Evolutionary conservation across 2,797 vertebrate genomes (phyloP).

Genomic region (Schizothorax lantsangensis): DNA sequence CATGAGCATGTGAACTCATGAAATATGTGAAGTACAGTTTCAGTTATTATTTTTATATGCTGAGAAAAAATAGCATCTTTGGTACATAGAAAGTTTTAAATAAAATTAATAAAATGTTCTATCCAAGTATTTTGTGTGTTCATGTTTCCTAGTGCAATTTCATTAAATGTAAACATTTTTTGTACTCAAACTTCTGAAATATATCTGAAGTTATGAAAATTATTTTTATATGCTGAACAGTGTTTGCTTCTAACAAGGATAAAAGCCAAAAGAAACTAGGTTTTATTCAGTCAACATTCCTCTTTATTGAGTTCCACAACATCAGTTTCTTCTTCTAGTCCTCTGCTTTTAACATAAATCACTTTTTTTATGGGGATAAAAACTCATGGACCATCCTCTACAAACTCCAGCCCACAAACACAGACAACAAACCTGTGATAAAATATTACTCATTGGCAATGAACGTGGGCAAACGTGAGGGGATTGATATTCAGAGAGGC

Average conservation of each 20-base stretch:
- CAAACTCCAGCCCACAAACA: slow-evolving; percentile 52
- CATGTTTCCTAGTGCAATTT: background rate
- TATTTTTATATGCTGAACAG: background rate
- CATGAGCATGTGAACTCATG: background rate
- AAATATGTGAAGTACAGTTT: background rate
- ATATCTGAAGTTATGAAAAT: background rate
- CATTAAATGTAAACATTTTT: background rate
- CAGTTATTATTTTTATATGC: background rate
- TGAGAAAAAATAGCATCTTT: background rate
- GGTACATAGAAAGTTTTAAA: background rate
- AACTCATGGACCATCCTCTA: slow-evolving; percentile 21
- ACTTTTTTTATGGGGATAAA: slow-evolving; percentile 54
- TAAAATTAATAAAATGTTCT: background rate
- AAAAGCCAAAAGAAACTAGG: no score
- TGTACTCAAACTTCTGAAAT: background rate
- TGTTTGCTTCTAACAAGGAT: background rate
- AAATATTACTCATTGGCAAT: slow-evolving; percentile 40
- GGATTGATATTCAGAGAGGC: background rate
- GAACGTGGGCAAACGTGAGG: background rate
- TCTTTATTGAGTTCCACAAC: slow-evolving; percentile 74
- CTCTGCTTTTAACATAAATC: slow-evolving; percentile 67
- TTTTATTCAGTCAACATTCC: slow-evolving; percentile 55
- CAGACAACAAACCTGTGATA: slow-evolving; percentile 31
- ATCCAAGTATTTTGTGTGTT: background rate
- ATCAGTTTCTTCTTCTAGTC: slow-evolving; percentile 63